Conservation (phyloP, 2,797 vertebrate species). For the Lepidocolaptes lacrymiger region DNA sequence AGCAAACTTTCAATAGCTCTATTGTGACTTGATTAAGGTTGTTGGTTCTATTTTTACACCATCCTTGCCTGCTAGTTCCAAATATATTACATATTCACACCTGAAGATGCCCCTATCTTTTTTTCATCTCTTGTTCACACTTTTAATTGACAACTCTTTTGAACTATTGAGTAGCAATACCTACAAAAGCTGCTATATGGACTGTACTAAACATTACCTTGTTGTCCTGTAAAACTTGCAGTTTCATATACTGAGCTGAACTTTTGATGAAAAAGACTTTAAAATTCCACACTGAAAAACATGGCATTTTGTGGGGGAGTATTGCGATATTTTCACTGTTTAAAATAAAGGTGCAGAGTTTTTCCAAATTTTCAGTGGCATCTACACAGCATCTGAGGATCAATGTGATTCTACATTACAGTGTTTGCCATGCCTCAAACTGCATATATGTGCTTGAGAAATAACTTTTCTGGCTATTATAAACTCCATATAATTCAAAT, state of each 20-base stretch:
- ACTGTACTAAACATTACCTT: not conserved
- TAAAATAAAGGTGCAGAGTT: not conserved
- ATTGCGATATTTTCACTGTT: not conserved
- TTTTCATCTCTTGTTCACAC: conserved; percentile 48
- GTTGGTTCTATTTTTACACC: conserved; percentile 26
- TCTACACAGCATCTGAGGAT: not conserved
- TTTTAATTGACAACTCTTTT: conserved; percentile 20
- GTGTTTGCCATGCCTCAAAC: not conserved
- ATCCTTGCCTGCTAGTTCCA: conserved; percentile 18
- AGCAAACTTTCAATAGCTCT: not conserved
- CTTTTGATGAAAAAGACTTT: not conserved
- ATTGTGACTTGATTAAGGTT: not conserved
- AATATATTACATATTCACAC: conserved; percentile 48
- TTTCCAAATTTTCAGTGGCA: not conserved
- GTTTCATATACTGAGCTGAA: not conserved
- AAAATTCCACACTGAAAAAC: not conserved
- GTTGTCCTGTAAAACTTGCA: not conserved
- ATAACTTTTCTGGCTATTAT: not conserved
- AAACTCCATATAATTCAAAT: not conserved
- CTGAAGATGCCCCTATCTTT: not conserved
- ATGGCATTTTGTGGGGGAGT: fast-evolving
- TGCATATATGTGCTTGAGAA: not conserved
- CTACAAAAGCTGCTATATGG: not conserved
- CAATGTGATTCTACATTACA: not conserved
- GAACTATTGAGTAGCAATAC: conserved; percentile 25